Evolutionary conservation across 2,888 invertebrate species (phyloP).

Genomic region (Tetramorium bicarinatum): DNA sequence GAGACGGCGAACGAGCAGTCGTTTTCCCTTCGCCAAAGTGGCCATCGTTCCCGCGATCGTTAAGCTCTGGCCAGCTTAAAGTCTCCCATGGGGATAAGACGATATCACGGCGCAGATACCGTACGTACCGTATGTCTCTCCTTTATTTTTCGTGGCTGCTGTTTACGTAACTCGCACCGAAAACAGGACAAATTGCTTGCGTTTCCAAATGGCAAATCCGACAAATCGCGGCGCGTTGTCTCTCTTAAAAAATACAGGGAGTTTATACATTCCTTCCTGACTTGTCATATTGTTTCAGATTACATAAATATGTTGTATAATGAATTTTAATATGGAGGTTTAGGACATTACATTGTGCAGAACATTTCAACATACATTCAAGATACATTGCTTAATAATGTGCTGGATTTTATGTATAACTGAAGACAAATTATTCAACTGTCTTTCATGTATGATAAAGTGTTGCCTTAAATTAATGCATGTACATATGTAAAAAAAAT

Average conservation of each 20-base stretch:
- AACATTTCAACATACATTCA: too few species aligned
- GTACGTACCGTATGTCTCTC: constrained; percentile 14
- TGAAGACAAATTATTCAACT: background rate
- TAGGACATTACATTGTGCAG: background rate
- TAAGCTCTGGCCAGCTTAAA: constrained; percentile 62
- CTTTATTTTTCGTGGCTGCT: constrained; percentile 18
- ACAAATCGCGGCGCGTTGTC: background rate
- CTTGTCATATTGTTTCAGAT: background rate
- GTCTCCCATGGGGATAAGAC: constrained; percentile 66
- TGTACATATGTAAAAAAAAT: background rate
- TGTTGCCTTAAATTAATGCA: background rate
- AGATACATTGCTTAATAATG: background rate
- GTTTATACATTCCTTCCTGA: background rate
- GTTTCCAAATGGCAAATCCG: background rate
- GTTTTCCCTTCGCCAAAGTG: constrained; percentile 59
- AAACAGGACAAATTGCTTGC: constrained; percentile 38
- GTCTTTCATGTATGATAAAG: background rate
- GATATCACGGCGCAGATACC: constrained; percentile 48
- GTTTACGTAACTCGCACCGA: constrained; percentile 35
- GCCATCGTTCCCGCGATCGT: constrained; percentile 65
- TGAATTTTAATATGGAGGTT: background rate
- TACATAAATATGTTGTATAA: background rate
- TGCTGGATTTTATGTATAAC: background rate
- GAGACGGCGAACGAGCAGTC: constrained; percentile 48
- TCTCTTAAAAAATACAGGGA: background rate